These are phyloP conservation scores for Aphodius sticticus DNA, from an alignment of 2,888 invertebrate genomes.

Conservation along the genomic window DNA sequence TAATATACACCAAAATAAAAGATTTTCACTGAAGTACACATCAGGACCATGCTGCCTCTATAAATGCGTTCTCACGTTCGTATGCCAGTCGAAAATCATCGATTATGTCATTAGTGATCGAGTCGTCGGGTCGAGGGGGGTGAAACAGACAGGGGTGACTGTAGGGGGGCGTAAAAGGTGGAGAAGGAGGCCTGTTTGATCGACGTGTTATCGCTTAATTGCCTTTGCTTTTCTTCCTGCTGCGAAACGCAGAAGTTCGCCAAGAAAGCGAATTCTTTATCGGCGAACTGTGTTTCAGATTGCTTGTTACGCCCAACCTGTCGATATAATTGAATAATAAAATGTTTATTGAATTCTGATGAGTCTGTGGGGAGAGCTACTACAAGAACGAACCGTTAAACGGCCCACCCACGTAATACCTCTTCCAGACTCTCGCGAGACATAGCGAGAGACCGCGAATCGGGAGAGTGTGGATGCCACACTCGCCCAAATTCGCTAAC, in stretches of 20 bases:
- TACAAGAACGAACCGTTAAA: no score
- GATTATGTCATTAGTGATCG: constrained; percentile 4
- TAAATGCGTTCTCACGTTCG: neutral
- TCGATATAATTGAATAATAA: neutral
- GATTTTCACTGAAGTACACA: no score
- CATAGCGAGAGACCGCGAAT: no score
- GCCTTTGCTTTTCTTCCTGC: neutral
- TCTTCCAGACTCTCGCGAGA: no score
- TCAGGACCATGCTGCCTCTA: no score
- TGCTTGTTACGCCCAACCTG: neutral
- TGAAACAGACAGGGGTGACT: neutral
- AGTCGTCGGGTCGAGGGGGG: neutral
- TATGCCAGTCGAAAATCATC: neutral
- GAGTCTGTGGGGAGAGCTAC: neutral
- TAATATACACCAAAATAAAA: no score
- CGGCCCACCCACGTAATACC: no score
- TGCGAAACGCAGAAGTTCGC: neutral
- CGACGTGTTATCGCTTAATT: neutral
- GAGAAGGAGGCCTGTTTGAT: neutral
- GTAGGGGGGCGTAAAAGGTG: neutral
- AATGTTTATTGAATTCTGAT: neutral
- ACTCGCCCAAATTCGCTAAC: no score
- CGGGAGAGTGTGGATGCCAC: no score
- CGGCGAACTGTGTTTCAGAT: neutral
- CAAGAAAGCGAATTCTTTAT: neutral